phyloP scores from a whole-genome alignment of 1,140 invertebrate species.

The Orchestia grillus region DNA sequence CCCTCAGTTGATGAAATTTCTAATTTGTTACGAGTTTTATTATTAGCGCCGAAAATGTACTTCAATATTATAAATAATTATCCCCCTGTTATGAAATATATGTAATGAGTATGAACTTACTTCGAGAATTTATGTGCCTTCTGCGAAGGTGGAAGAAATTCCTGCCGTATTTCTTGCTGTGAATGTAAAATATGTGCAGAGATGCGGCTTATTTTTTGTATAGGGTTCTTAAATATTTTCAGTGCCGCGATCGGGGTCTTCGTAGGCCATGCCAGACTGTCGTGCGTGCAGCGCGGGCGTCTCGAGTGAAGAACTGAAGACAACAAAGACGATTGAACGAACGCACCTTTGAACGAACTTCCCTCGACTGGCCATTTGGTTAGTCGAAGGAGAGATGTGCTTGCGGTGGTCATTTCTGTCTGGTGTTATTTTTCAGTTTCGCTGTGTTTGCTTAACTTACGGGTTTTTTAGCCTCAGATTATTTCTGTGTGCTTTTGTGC shows the following conservation, averaged over 20 bases:
- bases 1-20: neutral
- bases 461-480: neutral
- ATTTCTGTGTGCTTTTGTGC: neutral
- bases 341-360: neutral
- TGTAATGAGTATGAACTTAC: neutral
- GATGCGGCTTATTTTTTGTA: neutral
- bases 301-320: neutral
- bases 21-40: neutral
- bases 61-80: neutral
- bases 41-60: neutral
- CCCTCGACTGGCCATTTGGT: neutral
- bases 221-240: neutral
- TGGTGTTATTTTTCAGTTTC: neutral
- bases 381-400: neutral
- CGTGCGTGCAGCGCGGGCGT: neutral
- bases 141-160: neutral
- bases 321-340: neutral
- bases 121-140: neutral
- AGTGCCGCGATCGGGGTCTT: too few relatives aligned
- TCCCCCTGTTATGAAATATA: neutral
- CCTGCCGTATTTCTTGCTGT: neutral
- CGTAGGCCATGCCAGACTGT: neutral
- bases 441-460: neutral
- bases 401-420: neutral
- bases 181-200: neutral